These are phyloP conservation scores for Drosophila micromelanica DNA, from an alignment of 1,140 invertebrate genomes.

Conservation along the genomic window DNA sequence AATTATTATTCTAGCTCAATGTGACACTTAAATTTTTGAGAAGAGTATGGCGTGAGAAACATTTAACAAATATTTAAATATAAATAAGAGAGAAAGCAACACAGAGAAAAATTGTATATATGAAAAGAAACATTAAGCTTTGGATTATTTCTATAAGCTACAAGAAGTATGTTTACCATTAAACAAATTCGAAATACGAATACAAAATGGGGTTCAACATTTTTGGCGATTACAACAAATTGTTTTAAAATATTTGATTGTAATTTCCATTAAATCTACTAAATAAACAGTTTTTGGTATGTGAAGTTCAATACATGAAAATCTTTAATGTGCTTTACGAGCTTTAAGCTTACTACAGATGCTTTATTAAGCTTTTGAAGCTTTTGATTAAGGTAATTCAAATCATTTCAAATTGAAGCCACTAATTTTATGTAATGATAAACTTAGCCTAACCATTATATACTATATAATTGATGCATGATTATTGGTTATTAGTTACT, in stretches of 20 bases:
- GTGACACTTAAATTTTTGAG: not conserved
- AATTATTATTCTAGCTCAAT: slow-evolving; percentile 10
- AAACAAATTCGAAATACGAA: too few species aligned
- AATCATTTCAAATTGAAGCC: not conserved
- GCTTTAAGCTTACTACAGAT: not conserved
- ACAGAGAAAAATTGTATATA: not conserved
- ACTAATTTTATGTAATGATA: not conserved
- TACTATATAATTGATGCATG: not conserved
- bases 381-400: too few species aligned
- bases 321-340: not conserved
- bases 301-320: not conserved
- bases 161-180: too few species aligned
- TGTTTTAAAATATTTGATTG: not conserved
- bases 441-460: not conserved
- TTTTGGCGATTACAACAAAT: too few species aligned
- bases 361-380: not conserved
- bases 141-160: too few species aligned
- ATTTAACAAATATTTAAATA: not conserved
- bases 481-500: not conserved
- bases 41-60: not conserved
- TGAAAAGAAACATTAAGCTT: too few species aligned
- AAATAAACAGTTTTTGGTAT: too few species aligned
- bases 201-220: too few species aligned
- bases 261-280: too few species aligned
- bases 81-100: not conserved